Conservation (phyloP, 2,797 vertebrate species). For the Orestias chungarensis region DNA sequence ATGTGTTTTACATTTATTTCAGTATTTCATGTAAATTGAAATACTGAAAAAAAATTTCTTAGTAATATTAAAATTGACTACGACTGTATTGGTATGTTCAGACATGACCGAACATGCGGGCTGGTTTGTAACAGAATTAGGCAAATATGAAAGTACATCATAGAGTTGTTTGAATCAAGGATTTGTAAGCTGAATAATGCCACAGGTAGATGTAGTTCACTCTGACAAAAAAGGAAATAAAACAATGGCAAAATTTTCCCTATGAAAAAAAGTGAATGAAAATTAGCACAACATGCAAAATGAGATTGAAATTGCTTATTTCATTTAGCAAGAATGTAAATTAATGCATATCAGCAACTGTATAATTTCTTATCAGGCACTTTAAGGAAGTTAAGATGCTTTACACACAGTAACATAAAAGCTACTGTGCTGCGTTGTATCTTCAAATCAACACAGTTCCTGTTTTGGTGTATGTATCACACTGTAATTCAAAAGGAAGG, state of each 20-base stretch:
- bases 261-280: neutral
- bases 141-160: neutral
- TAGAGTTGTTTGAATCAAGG: neutral
- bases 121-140: neutral
- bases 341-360: conserved; percentile 32
- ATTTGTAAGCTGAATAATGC: neutral
- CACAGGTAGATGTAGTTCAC: neutral
- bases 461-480: neutral
- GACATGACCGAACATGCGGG: too few relatives aligned
- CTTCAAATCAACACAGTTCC: conserved; percentile 17
- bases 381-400: conserved; percentile 24
- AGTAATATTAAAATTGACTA: too few relatives aligned
- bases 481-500: neutral
- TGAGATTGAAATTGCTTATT: neutral
- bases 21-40: too few relatives aligned
- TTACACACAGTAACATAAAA: conserved; percentile 35
- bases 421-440: conserved; percentile 29
- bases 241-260: neutral
- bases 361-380: conserved; percentile 35
- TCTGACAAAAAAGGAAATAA: neutral
- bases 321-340: conserved; percentile 31
- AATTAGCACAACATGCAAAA: neutral
- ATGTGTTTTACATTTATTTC: too few relatives aligned
- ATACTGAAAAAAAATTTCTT: too few relatives aligned
- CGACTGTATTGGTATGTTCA: too few relatives aligned